Conservation (phyloP, 2,888 invertebrate species). For the Agrochola litura region DNA sequence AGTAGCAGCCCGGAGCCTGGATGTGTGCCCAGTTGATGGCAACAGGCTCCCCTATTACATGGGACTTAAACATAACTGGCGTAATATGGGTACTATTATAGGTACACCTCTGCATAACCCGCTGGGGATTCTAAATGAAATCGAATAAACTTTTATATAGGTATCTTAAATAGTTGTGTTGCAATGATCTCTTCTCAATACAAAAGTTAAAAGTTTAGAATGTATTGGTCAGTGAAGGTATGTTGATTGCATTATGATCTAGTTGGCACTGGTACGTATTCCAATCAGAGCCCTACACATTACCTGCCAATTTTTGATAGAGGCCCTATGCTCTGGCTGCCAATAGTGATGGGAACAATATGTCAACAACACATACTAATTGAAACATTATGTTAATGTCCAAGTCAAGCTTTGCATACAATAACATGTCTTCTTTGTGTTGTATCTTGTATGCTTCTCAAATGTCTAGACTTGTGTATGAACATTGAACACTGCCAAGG, state of each 20-base stretch:
- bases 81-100: neutral
- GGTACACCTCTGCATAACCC: too few species aligned
- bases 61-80: neutral
- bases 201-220: neutral
- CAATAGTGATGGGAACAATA: conserved; percentile 28
- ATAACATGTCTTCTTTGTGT: conserved; percentile 51
- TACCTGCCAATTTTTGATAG: conserved; percentile 41
- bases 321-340: conserved; percentile 19
- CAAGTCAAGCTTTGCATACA: conserved; percentile 59
- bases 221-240: conserved; percentile 31
- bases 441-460: conserved; percentile 14
- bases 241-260: conserved; percentile 49
- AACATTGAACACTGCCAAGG: conserved; percentile 20
- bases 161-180: neutral
- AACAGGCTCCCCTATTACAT: neutral
- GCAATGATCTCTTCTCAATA: neutral
- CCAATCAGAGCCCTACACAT: conserved; percentile 22
- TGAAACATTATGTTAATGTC: conserved; percentile 56
- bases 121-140: neutral
- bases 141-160: neutral
- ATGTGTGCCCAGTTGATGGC: neutral
- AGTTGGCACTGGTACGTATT: conserved; percentile 51
- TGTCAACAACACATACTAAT: conserved; percentile 52
- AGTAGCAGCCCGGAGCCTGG: too few species aligned
- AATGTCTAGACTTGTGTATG: conserved; percentile 11